Conservation (phyloP, 1,140 invertebrate genomes). For the Tribolium madens region DNA sequence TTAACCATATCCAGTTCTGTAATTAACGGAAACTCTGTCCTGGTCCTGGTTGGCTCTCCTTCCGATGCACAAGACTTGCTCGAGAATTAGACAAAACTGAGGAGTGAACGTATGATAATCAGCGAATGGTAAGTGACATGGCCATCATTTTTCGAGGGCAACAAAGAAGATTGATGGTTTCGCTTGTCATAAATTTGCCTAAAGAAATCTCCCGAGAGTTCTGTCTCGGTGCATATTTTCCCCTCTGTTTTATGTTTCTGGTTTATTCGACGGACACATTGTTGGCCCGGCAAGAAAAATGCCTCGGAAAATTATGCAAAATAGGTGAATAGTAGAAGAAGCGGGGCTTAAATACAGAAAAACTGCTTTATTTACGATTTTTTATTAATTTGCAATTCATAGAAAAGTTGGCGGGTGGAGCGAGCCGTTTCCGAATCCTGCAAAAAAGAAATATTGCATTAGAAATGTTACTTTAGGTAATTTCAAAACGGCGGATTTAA, state of each 20-base stretch:
- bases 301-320: constrained; percentile 48
- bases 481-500: not conserved
- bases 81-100: constrained; percentile 5
- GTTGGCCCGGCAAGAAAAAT: constrained; percentile 51
- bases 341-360: not conserved
- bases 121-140: constrained; percentile 32
- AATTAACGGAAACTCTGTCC: constrained; percentile 43
- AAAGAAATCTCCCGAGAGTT: constrained; percentile 54
- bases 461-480: not conserved
- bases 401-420: not conserved
- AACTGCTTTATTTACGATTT: not conserved
- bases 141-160: constrained; percentile 7
- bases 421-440: not conserved
- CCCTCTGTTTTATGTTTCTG: constrained; percentile 32
- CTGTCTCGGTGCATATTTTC: constrained; percentile 51
- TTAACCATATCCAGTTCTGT: constrained; percentile 52
- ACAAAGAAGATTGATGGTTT: constrained; percentile 52
- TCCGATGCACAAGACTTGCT: constrained; percentile 27
- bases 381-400: constrained; percentile 9
- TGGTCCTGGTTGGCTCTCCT: constrained; percentile 9
- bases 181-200: constrained; percentile 56
- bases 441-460: not conserved
- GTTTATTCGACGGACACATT: constrained; percentile 25
- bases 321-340: constrained; percentile 5
- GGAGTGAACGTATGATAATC: constrained; percentile 27